A percentile compares a stretch with the other conserved stretches of the same genome.
These are phyloP conservation scores for Limnephilus rhombicus DNA, from an alignment of 2,888 invertebrate genomes.

Conservation along the genomic window DNA sequence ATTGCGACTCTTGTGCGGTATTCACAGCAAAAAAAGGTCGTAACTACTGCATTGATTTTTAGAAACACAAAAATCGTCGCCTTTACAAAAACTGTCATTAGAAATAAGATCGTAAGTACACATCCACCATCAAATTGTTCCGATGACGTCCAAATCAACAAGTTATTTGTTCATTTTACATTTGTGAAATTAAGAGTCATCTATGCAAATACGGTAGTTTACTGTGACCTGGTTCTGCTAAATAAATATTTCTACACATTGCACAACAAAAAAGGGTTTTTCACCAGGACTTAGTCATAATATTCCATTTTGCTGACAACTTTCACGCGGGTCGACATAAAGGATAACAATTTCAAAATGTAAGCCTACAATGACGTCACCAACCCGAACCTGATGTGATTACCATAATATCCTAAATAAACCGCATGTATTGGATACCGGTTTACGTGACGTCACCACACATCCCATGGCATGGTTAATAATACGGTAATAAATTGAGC, in stretches of 20 bases:
- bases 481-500: not conserved
- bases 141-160: no score
- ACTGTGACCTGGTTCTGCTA: not conserved
- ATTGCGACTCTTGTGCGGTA: no score
- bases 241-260: not conserved
- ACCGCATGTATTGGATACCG: not conserved
- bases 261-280: not conserved
- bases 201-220: not conserved
- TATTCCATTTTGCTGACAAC: not conserved
- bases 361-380: not conserved
- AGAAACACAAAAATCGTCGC: no score
- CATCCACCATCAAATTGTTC: no score
- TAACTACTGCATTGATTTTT: no score
- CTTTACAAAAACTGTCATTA: no score
- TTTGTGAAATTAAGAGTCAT: not conserved
- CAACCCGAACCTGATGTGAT: not conserved
- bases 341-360: not conserved
- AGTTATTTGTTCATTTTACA: no score
- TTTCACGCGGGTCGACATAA: not conserved
- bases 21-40: no score
- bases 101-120: no score
- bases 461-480: not conserved
- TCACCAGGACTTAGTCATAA: not conserved
- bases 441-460: not conserved
- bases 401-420: not conserved